phyloP scores from a whole-genome alignment of 2,113 vertebrate species.

The Myiozetetes cayanensis region DNA sequence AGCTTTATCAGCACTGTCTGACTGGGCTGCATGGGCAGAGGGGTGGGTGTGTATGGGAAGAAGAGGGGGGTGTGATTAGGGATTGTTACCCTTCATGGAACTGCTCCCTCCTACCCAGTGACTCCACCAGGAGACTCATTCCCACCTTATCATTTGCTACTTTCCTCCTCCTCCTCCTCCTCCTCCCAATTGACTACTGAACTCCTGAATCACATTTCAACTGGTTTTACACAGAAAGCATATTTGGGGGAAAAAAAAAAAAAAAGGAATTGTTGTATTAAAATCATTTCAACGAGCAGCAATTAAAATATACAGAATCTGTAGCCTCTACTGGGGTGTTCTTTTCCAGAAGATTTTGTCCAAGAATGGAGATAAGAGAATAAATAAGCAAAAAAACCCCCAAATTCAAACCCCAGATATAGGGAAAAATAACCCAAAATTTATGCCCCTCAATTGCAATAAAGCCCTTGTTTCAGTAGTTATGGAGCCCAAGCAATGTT shows the following conservation, averaged over 20 bases:
- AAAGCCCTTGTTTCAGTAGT: not conserved
- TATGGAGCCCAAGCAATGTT: accelerated
- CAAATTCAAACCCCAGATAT: not conserved
- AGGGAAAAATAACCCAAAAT: not conserved
- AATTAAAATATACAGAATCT: not conserved
- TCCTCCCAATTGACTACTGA: not conserved
- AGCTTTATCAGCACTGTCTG: accelerated
- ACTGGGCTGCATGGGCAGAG: not conserved
- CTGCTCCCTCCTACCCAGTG: not conserved
- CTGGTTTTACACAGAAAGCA: accelerated
- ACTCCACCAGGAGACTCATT: not conserved
- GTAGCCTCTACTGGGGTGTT: not conserved
- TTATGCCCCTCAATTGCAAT: not conserved
- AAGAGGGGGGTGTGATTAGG: not conserved
- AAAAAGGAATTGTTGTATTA: not conserved
- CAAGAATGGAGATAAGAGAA: not conserved
- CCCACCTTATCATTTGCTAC: not conserved
- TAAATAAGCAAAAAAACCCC: not conserved
- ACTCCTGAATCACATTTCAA: not conserved
- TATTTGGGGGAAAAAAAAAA: not conserved
- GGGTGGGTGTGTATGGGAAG: accelerated
- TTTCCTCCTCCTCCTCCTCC: not conserved
- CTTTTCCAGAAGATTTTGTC: not conserved
- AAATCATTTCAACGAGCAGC: not conserved
- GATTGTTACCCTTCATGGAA: not conserved